Evolutionary conservation across 2,113 vertebrate genomes (phyloP).

Genomic region (Heterochromis multidens): DNA sequence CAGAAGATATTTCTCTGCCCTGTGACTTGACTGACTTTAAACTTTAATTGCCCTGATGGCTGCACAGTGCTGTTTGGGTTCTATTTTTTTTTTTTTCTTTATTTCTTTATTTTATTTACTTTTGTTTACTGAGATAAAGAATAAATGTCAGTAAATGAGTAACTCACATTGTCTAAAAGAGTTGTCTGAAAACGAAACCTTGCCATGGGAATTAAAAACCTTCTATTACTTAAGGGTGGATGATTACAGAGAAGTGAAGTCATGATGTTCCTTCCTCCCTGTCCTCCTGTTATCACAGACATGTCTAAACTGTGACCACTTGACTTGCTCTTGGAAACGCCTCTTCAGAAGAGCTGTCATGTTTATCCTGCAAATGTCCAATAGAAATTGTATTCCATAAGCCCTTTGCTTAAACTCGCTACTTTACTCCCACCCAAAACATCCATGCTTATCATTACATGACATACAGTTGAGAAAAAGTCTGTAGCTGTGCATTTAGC

Average conservation of each 20-base stretch:
- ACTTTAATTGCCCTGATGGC: neutral
- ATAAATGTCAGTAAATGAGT: neutral
- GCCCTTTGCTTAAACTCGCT: neutral
- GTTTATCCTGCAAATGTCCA: neutral
- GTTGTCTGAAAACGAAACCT: neutral
- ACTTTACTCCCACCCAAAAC: neutral
- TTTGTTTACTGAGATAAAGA: neutral
- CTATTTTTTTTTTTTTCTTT: no score
- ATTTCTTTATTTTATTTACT: no score
- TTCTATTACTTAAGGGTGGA: neutral
- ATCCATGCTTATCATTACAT: neutral
- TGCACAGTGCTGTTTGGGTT: neutral
- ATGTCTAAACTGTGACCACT: neutral
- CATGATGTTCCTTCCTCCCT: neutral
- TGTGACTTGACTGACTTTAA: neutral
- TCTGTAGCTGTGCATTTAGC: neutral
- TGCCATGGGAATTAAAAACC: fast-evolving
- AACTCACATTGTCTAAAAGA: neutral
- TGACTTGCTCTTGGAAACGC: neutral
- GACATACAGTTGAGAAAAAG: neutral
- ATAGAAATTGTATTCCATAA: neutral
- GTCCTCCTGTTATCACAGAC: neutral
- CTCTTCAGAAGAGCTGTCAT: neutral
- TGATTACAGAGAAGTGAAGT: neutral
- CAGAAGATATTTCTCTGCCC: neutral